Percentiles rank a stretch among this genome's conserved stretches.
These are phyloP conservation scores for Tethea ocularis DNA, from an alignment of 2,888 invertebrate genomes.

Conservation along the genomic window DNA sequence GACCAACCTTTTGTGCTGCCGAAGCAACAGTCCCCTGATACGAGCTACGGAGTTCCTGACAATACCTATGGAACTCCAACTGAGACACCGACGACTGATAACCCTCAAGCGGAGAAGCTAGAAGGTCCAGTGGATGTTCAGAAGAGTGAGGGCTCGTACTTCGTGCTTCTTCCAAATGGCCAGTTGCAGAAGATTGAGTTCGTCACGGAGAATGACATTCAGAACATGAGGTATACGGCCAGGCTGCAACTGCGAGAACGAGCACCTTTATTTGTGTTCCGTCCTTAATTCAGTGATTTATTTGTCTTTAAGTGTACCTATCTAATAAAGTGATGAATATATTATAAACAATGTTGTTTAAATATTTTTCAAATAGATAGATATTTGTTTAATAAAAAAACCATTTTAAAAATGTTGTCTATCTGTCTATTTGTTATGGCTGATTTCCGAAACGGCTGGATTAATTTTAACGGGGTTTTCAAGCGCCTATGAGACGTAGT, in stretches of 20 bases:
- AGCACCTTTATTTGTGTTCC: conserved; percentile 61
- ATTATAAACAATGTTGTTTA: neutral
- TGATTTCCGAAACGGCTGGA: no score
- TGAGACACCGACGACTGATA: conserved; percentile 63
- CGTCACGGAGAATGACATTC: conserved; percentile 74
- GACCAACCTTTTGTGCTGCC: conserved; percentile 69
- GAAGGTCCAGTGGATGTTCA: conserved; percentile 70
- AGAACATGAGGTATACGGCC: conserved; percentile 85
- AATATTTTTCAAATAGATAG: neutral
- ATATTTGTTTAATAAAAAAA: no score
- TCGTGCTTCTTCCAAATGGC: conserved; percentile 85
- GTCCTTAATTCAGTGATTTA: conserved; percentile 46
- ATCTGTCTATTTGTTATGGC: no score
- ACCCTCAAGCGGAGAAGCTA: conserved; percentile 62
- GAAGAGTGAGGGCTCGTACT: conserved; percentile 85
- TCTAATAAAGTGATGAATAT: neutral
- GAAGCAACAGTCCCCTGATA: conserved; percentile 52
- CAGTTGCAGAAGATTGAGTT: conserved; percentile 85
- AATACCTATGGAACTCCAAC: conserved; percentile 62
- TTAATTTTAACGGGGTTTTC: no score
- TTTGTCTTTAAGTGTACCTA: neutral
- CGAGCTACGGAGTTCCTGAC: conserved; percentile 62
- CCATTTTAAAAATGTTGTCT: no score
- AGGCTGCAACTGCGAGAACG: conserved; percentile 79
- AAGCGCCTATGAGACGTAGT: no score